A percentile compares a stretch with the other conserved stretches of the same genome.
These are phyloP conservation scores for Venturia canescens DNA, from an alignment of 1,140 invertebrate species.

Conservation along the genomic window DNA sequence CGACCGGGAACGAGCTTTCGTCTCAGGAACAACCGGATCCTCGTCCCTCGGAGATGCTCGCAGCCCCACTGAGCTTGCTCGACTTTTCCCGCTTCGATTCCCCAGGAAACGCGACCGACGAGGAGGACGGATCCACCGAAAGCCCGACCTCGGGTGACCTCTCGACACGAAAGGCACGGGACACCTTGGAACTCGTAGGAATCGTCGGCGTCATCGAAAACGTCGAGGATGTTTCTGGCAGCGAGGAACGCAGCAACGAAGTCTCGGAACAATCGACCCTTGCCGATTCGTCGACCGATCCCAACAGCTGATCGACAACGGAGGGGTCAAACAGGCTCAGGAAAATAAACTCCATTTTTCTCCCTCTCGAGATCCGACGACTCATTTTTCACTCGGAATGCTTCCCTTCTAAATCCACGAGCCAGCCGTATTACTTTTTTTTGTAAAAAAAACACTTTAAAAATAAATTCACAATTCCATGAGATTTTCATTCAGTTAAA, in stretches of 20 bases:
- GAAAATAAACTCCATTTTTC: too few relatives aligned
- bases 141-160: not conserved
- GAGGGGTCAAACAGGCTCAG: too few relatives aligned
- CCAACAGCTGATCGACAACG: not conserved
- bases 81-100: not conserved
- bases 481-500: too few relatives aligned
- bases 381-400: too few relatives aligned
- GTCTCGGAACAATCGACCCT: not conserved
- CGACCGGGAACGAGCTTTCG: conserved; percentile 23
- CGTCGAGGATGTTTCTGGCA: not conserved
- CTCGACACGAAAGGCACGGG: not conserved
- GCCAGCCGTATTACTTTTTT: too few relatives aligned
- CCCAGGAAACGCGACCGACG: not conserved
- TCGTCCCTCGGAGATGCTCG: conserved; percentile 5
- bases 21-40: not conserved
- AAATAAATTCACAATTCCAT: too few relatives aligned
- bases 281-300: not conserved
- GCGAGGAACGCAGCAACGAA: not conserved
- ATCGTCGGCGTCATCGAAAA: conserved; percentile 27
- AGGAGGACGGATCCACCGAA: not conserved
- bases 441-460: too few relatives aligned
- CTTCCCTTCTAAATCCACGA: too few relatives aligned
- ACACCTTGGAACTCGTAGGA: conserved; percentile 30
- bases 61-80: not conserved
- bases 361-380: too few relatives aligned